Percentiles rank a stretch among this genome's conserved stretches.
Evolutionary conservation across 2,113 vertebrate genomes (phyloP).

Genomic region (Coptodon bakossiorum): DNA sequence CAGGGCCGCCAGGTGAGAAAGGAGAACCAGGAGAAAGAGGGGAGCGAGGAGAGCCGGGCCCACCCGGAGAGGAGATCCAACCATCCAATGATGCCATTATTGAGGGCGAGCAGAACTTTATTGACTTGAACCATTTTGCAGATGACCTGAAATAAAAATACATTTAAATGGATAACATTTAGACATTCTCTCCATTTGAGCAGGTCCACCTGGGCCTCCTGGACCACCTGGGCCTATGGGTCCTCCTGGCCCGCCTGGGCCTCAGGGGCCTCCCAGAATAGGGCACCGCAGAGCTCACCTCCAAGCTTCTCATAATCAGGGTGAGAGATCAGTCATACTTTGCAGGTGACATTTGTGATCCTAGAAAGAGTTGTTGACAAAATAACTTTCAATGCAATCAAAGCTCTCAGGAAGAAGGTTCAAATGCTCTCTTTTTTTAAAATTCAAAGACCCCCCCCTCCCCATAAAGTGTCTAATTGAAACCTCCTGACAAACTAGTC

Average conservation of each 20-base stretch:
- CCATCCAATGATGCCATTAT: conserved; percentile 75
- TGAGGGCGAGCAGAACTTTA: conserved; percentile 37
- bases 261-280: conserved; percentile 67
- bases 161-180: not conserved
- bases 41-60: conserved; percentile 78
- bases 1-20: conserved; percentile 64
- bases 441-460: not conserved
- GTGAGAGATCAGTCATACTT: conserved; percentile 19
- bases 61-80: conserved; percentile 77
- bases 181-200: not conserved
- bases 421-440: not conserved
- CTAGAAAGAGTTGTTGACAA: not conserved
- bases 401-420: not conserved
- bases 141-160: not conserved
- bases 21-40: conserved; percentile 61
- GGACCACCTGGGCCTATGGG: conserved; percentile 59
- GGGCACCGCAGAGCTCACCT: conserved; percentile 70
- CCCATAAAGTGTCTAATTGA: not conserved
- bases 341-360: not conserved
- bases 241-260: conserved; percentile 70
- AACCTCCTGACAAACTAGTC: not conserved
- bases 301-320: conserved; percentile 55
- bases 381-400: not conserved
- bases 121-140: not conserved
- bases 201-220: conserved; percentile 64